phyloP scores from a whole-genome alignment of 1,140 invertebrate species.

The Oedothorax gibbosus region DNA sequence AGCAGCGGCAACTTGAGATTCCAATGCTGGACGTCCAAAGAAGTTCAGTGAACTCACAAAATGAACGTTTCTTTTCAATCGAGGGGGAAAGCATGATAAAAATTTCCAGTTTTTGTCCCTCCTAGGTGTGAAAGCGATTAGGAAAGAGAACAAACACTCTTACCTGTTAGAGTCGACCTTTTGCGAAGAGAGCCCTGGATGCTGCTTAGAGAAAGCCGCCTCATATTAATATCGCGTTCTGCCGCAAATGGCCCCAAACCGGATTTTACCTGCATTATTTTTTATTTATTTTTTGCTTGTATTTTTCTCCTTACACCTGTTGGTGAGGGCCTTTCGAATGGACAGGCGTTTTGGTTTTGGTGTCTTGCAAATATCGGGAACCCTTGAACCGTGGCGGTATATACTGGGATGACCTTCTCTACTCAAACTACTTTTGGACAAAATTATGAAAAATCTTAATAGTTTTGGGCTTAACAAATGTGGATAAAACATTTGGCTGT shows the following conservation, averaged over 20 bases:
- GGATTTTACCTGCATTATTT: neutral
- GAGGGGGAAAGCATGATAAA: neutral
- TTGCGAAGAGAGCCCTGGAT: neutral
- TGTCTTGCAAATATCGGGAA: too few species aligned
- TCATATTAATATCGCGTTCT: neutral
- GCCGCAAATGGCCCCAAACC: slow-evolving; percentile 31
- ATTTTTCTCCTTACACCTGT: neutral
- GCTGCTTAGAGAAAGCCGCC: neutral
- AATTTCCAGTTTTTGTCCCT: slow-evolving; percentile 30
- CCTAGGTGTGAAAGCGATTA: slow-evolving; percentile 6
- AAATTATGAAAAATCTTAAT: too few species aligned
- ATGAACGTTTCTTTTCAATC: neutral
- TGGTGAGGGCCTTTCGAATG: too few species aligned
- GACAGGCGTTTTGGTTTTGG: too few species aligned
- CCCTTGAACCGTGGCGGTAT: too few species aligned
- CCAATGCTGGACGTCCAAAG: too few species aligned
- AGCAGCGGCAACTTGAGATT: too few species aligned
- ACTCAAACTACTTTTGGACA: too few species aligned
- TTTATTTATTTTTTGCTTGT: neutral
- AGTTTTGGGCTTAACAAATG: too few species aligned
- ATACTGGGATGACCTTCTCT: too few species aligned
- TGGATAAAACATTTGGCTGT: too few species aligned
- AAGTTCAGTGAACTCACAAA: slow-evolving; percentile 9
- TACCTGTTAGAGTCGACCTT: neutral
- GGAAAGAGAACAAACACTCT: slow-evolving; percentile 5